A percentile compares a stretch with the other conserved stretches of the same genome.
phyloP scores from a whole-genome alignment of 2,113 vertebrate genomes.

The Anhinga rufa region DNA sequence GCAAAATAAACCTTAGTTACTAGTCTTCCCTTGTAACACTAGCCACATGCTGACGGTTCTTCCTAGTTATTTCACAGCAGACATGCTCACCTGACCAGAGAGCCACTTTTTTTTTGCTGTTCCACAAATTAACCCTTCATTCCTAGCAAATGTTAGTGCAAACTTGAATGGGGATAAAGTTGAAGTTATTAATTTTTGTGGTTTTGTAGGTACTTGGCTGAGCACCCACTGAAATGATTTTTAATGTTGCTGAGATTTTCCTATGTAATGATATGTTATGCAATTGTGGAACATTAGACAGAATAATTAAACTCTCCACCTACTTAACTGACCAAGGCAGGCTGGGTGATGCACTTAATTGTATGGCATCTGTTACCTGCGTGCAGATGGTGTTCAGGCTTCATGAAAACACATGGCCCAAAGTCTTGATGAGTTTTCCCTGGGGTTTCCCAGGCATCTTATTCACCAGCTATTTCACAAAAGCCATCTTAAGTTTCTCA shows the following conservation, averaged over 20 bases:
- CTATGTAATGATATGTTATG: not conserved
- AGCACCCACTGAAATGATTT: not conserved
- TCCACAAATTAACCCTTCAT: not conserved
- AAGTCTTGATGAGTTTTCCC: not conserved
- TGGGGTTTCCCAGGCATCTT: not conserved
- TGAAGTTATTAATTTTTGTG: not conserved
- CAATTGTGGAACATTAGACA: not conserved
- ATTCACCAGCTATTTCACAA: not conserved
- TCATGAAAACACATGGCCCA: constrained; percentile 12
- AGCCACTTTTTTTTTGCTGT: not conserved
- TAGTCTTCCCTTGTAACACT: not conserved
- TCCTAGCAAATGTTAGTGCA: not conserved
- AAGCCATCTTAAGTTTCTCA: not conserved
- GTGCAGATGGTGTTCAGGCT: not conserved
- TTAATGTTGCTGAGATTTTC: not conserved
- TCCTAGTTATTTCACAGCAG: not conserved
- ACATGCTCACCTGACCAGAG: not conserved
- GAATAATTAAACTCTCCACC: constrained; percentile 27
- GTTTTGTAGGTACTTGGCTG: not conserved
- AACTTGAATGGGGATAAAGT: not conserved
- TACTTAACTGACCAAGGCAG: constrained; percentile 20
- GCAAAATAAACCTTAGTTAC: not conserved
- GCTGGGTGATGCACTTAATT: not conserved
- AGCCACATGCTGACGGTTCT: not conserved
- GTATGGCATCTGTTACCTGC: not conserved